Percentiles rank a stretch among this genome's conserved stretches.
Evolutionary conservation across 2,113 vertebrate genomes (phyloP).

Genomic region (Columba janthina): DNA sequence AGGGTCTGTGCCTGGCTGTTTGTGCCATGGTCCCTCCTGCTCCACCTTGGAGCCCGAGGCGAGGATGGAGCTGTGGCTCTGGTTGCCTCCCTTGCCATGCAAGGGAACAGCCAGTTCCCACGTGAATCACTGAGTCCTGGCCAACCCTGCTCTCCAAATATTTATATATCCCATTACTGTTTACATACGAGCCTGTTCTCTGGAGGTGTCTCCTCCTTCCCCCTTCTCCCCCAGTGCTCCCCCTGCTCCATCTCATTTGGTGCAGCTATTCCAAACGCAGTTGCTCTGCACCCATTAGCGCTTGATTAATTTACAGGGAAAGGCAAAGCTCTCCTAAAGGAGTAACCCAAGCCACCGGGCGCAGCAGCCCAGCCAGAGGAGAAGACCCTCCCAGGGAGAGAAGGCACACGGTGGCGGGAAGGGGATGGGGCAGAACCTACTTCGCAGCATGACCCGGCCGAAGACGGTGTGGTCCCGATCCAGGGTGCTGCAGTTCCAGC

Average conservation of each 20-base stretch:
- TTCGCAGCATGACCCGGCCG: constrained; percentile 93
- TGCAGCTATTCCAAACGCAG: background rate
- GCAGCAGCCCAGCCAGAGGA: background rate
- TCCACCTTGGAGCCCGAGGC: background rate
- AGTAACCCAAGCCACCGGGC: constrained; percentile 2
- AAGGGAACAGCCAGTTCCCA: constrained; percentile 57
- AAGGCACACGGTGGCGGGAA: rapidly evolving
- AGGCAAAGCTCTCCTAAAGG: constrained; percentile 15
- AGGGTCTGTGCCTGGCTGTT: background rate
- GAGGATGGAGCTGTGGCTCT: background rate
- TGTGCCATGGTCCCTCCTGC: rapidly evolving
- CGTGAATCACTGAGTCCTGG: constrained; percentile 73
- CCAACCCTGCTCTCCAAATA: constrained; percentile 87
- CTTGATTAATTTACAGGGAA: constrained; percentile 57
- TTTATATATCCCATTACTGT: constrained; percentile 94
- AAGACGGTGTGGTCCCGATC: constrained; percentile 97
- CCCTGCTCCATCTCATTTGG: constrained; percentile 52
- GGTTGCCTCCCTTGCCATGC: constrained; percentile 38
- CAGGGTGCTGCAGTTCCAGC: constrained; percentile 98
- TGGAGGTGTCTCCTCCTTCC: constrained; percentile 66
- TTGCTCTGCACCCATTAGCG: constrained; percentile 52
- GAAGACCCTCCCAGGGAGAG: background rate
- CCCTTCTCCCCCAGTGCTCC: constrained; percentile 37
- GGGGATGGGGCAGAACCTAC: constrained; percentile 75
- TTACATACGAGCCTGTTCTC: constrained; percentile 82